Evolutionary conservation across 2,113 vertebrate genomes (phyloP), one percentile per base, ranked within the genome.

Genomic region (Poeciliopsis occidentalis): DNA sequence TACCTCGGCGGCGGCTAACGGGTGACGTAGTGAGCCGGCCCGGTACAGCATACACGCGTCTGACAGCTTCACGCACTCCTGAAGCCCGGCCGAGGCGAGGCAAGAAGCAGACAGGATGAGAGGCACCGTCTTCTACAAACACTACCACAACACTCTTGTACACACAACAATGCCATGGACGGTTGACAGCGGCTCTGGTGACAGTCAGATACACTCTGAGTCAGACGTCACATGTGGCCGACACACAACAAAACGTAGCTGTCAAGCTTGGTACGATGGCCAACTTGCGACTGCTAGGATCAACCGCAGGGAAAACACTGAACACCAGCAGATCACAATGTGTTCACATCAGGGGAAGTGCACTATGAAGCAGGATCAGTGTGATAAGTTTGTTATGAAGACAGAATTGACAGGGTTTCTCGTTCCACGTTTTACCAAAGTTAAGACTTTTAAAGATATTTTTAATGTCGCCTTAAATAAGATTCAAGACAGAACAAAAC

Each of bases 51-150:
- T 95, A 94, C 91, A 93, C 85, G 94, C 93, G 76, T 96, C 95
- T 82, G 94, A 93, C 89, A 93, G 95, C 92, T 93, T 95, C 93
- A 94, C 80, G 93, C 94, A 95, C 76, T 95, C 95, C 96, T 95
- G 92, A 91, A 79, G 84, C 32, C 39, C 81, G 57, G 79, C 73
- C 74, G 34, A 47, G 67, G 12, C 8, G 10, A 26, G 54, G 79
- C 68, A 31, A 60, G 67, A 65, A 79, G n/a, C 62, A 87, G 83
- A 88, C 76, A 78, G 71, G 80, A 86, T 71, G 79, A 87, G 76
- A 84, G 67, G 75, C 85, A 2, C 6, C 10, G 24, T 24, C 17
- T 19, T 17, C 17, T 22, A 47, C 44, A 47, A 47, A 47, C 44
- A 17, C 5, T 44, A 15, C 62, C 30, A 31, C 30, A 64, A 3